Evolutionary conservation across 2,888 invertebrate genomes (phyloP), one percentile per base, ranked within the genome.

Genomic region (Philereme vetulata): DNA sequence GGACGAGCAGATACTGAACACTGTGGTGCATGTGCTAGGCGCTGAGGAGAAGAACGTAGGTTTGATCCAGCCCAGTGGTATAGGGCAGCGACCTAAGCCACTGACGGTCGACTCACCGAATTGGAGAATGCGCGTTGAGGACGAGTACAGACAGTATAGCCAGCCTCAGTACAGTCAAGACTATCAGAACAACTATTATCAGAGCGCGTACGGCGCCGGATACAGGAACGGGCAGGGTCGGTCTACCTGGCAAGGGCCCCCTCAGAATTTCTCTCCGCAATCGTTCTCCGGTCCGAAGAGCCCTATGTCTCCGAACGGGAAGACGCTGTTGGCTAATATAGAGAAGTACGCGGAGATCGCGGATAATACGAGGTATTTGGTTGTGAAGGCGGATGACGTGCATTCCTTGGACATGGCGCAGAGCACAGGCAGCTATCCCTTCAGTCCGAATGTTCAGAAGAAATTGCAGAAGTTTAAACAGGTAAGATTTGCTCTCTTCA

Each of bases 81-180:
- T 97, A 60, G 96, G 96, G 0, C 95, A 95, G 79, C 90, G 96
- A 52, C 97, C 97, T 0, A 93, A 94, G 70, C 95, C 95, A 3
- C 84, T 95, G n/a, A 91, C 93, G 0, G 84, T 93, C 1, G 94
- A 94, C 70, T 93, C 93, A 33, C 93, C 93, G 0, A 84, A 79
- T 64, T 90, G 91, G 88, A 76, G 90, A 0, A 78, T 79, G 68
- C 70, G 87, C 4, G 71, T 80, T 38, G 83, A 71, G 70, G 75
- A 72, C 21, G 78, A 86, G 47, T 59, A 56, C 35, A 21, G 62
- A 32, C 86, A 85, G 44, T 79, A 77, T 56, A 69, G 79, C 0
- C 80, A 83, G 53, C 80, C 81, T 0, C 84, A 81, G 47, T 78
- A 82, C 60, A 67, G 62, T 38, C 82, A 80, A 38, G 84, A 86